These are phyloP conservation scores for Cotesia congregata DNA, from an alignment of 2,888 invertebrate species.

Conservation along the genomic window DNA sequence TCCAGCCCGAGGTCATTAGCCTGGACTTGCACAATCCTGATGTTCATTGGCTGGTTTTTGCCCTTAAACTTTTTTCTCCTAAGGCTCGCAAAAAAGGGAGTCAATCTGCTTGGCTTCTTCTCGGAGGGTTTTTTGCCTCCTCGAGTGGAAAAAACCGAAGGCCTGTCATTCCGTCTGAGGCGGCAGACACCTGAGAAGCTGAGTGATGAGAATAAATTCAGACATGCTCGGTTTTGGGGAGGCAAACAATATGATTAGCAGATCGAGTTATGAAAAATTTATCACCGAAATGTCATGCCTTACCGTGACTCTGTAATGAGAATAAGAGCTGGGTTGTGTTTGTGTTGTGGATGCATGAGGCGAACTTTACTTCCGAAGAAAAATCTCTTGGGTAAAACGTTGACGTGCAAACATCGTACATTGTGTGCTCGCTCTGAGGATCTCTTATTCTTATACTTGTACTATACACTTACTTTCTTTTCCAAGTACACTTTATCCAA, in stretches of 20 bases:
- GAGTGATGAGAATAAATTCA: not conserved
- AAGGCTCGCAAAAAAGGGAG: too few relatives aligned
- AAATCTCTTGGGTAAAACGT: constrained; percentile 16
- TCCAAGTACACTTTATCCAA: constrained; percentile 14
- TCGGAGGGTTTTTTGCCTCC: too few relatives aligned
- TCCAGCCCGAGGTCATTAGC: too few relatives aligned
- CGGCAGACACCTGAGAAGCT: not conserved
- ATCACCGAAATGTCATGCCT: not conserved
- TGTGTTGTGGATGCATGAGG: too few relatives aligned
- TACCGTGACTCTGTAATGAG: constrained; percentile 20
- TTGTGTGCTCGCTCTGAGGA: not conserved
- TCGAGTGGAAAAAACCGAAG: too few relatives aligned
- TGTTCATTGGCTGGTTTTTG: too few relatives aligned
- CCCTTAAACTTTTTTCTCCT: too few relatives aligned
- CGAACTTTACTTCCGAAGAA: not conserved
- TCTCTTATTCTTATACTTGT: not conserved
- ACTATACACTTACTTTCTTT: not conserved
- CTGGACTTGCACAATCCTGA: too few relatives aligned
- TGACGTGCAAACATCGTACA: constrained; percentile 21
- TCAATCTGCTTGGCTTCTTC: too few relatives aligned
- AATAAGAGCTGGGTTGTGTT: not conserved
- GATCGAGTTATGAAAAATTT: constrained; percentile 11
- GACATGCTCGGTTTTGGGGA: not conserved
- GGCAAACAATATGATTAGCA: not conserved
- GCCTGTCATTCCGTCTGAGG: not conserved